Conservation (phyloP, 2,797 vertebrate genomes). For the Simalia tracyae region DNA sequence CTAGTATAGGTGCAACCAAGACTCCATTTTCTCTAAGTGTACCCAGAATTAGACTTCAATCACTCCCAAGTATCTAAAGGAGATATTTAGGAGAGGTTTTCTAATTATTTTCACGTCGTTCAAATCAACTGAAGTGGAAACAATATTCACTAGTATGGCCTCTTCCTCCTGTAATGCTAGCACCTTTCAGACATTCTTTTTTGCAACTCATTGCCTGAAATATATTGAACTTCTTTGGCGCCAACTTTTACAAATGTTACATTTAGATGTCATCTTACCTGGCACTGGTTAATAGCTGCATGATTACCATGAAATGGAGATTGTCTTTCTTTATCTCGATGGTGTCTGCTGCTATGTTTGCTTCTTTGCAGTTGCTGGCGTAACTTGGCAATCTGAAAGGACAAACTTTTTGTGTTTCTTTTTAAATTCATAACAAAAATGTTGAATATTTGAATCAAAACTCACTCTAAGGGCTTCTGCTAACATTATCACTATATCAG, state of each 20-base stretch:
- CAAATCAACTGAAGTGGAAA: neutral
- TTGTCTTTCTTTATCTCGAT: slow-evolving; percentile 95
- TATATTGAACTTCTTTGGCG: neutral
- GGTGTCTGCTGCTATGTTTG: slow-evolving; percentile 97
- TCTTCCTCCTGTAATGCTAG: neutral
- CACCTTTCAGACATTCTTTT: neutral
- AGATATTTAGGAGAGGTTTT: neutral
- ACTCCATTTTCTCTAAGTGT: neutral
- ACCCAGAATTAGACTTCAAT: neutral
- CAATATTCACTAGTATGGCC: neutral
- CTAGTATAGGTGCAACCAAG: neutral
- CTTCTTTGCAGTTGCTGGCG: slow-evolving; percentile 97
- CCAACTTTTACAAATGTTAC: neutral
- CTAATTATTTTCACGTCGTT: neutral
- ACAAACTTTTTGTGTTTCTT: slow-evolving; percentile 19
- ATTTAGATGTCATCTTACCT: slow-evolving; percentile 76
- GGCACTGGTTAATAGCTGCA: slow-evolving; percentile 90
- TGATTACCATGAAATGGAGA: slow-evolving; percentile 98
- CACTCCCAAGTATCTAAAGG: neutral
- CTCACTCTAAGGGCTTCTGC: neutral
- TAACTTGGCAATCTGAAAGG: slow-evolving; percentile 90
- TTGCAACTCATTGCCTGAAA: neutral
- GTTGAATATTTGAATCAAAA: neutral
- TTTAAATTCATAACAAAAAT: neutral
- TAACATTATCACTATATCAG: neutral